Base-by-base conservation (phyloP, 2,113 vertebrate genomes). In the Copsychus sechellarum region DNA sequence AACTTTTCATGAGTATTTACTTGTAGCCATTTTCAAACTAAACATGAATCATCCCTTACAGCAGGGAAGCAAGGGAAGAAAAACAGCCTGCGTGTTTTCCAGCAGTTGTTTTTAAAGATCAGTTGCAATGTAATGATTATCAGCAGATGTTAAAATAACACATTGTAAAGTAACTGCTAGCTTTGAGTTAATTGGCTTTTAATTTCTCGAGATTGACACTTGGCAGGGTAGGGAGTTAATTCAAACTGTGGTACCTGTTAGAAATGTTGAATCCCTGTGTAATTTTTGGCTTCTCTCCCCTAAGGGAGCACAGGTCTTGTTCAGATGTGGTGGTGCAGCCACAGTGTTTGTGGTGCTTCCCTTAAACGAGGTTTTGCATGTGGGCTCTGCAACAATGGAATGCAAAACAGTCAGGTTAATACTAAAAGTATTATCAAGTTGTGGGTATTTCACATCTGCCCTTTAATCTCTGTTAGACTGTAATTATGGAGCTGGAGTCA, bases 401-500 rank as follows among this genome's bases (percentile, higher is more conserved):
- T 23, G 42, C 51, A 69, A 58, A 88, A 42, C 8, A 31, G 47
- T 38, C 50, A 23, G 6, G 1, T 74, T 76, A 82, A 64, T 50
- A 3, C 6, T 67, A 69, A 33, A 86, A 51, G 38, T 50, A 38
- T 29, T 56, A 57, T 13, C 66, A 58, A 50, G 60, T 25, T 72
- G 36, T 58, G 64, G 24, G 2, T 78, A 11, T 96, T 88, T 93
- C 6, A 74, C 0, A 60, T 77, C 38, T 73, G 61, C 34, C 47
- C 34, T 81, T 81, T 77, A 26, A 88, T 83, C 38, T 69, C 72
- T 78, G 80, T 53, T 50, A 33, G 42, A n/a, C 47, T 61, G 2
- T 73, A 78, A 42, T 95, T 86, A 74, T 9, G 16, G 77, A 94
- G 38, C 69, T 67, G 60, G 90, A 82, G 67, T 93, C 3, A 1